phyloP scores from a whole-genome alignment of 1,140 invertebrate species.

The Drosophila malerkotliana region DNA sequence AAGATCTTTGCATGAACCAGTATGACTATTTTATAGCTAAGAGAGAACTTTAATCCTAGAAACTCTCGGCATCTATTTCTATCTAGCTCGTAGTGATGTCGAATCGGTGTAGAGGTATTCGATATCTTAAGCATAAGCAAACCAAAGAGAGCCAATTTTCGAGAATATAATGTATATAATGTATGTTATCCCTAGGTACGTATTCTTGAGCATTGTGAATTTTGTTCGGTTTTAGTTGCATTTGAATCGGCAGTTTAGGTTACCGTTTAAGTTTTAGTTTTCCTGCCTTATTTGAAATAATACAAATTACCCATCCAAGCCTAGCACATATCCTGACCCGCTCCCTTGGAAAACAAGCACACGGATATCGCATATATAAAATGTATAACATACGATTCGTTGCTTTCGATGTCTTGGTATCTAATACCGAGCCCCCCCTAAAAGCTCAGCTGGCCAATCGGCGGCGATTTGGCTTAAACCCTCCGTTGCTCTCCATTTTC shows the following conservation, averaged over 20 bases:
- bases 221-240: conserved; percentile 36
- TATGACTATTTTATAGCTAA: conserved; percentile 27
- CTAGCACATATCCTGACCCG: conserved; percentile 34
- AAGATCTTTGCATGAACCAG: conserved; percentile 23
- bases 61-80: conserved; percentile 21
- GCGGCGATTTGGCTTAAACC: conserved; percentile 6
- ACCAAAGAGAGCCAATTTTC: conserved; percentile 70
- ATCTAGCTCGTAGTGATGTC: conserved; percentile 36
- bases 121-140: conserved; percentile 40
- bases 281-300: conserved; percentile 37
- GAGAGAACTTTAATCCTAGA: neutral
- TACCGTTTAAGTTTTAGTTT: conserved; percentile 27
- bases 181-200: conserved; percentile 51
- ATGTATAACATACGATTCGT: conserved; percentile 52
- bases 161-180: conserved; percentile 43
- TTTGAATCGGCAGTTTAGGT: conserved; percentile 24
- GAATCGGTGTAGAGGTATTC: conserved; percentile 9
- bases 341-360: conserved; percentile 5
- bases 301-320: conserved; percentile 3
- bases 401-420: conserved; percentile 57
- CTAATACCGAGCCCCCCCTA: conserved; percentile 57
- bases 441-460: conserved; percentile 26
- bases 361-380: conserved; percentile 20
- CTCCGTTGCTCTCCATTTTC: conserved; percentile 12
- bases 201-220: conserved; percentile 44